Percentiles rank a stretch among this genome's conserved stretches.
Conservation (phyloP, 2,797 vertebrate genomes). For the Myiotriccus ornatus region DNA sequence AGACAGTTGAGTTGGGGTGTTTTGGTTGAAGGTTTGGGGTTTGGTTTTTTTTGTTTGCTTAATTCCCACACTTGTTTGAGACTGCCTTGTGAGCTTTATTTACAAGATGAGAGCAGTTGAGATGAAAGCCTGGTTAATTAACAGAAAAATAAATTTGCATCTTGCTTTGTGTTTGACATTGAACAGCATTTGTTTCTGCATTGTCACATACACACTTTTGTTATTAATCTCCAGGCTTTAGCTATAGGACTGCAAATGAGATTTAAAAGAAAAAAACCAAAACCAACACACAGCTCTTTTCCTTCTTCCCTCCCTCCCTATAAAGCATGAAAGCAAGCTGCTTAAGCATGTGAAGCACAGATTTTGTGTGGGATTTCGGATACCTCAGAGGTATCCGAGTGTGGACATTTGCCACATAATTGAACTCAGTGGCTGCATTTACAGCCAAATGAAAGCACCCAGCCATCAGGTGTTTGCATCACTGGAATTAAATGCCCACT, state of each 20-base stretch:
- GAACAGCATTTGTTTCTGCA: conserved; percentile 40
- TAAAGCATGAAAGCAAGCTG: neutral
- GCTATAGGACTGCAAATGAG: neutral
- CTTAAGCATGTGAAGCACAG: conserved; percentile 7
- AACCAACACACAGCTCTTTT: neutral
- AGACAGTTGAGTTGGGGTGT: neutral
- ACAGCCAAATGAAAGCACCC: neutral
- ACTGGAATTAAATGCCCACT: conserved; percentile 23
- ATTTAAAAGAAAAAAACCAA: neutral
- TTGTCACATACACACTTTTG: conserved; percentile 2
- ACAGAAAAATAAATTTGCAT: conserved; percentile 50
- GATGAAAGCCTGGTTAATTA: conserved; percentile 72
- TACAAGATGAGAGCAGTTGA: conserved; percentile 51
- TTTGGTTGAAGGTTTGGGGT: neutral
- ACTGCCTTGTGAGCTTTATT: conserved; percentile 57
- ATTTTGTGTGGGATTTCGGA: neutral
- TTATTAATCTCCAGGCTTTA: neutral
- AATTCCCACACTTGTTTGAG: conserved; percentile 44
- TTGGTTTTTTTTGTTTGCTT: neutral
- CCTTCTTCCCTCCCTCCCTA: neutral
- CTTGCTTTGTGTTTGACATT: conserved; percentile 32
- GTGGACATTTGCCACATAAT: neutral
- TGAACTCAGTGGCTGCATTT: neutral
- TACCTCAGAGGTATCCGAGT: neutral
- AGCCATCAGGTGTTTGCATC: conserved; percentile 27